These are phyloP conservation scores for Pangasianodon gigas DNA, from an alignment of 2,113 vertebrate genomes.

Conservation along the genomic window DNA sequence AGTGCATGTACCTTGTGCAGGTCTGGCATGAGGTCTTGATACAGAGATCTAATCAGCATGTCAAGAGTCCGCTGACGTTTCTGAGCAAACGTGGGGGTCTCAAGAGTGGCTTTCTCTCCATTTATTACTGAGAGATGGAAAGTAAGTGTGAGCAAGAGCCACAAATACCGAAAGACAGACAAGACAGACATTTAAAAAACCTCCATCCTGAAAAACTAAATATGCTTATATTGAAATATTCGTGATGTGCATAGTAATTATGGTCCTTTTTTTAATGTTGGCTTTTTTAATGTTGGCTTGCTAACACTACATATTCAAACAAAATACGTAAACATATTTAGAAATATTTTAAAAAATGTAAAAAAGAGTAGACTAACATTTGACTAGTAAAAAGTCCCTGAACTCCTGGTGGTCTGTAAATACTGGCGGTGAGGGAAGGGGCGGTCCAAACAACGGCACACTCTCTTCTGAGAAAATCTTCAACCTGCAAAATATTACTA, in stretches of 20 bases:
- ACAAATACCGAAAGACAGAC: neutral
- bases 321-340: neutral
- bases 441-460: constrained; percentile 95
- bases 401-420: constrained; percentile 99
- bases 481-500: constrained; percentile 76
- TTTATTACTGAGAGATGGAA: constrained; percentile 86
- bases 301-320: neutral
- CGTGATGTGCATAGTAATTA: neutral
- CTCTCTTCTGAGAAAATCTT: constrained; percentile 99
- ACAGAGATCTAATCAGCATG: constrained; percentile 96
- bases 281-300: neutral
- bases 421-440: constrained; percentile 91
- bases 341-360: neutral
- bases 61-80: constrained; percentile 96
- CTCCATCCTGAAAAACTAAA: neutral
- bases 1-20: constrained; percentile 84
- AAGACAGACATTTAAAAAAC: neutral
- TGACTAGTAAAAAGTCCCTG: constrained; percentile 99
- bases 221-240: neutral
- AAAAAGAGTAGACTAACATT: constrained; percentile 80
- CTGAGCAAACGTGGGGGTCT: constrained; percentile 97
- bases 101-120: constrained; percentile 98
- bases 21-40: constrained; percentile 95
- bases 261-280: neutral
- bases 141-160: neutral